Conservation (phyloP, 2,113 vertebrate species). For the Cottus gobio region DNA sequence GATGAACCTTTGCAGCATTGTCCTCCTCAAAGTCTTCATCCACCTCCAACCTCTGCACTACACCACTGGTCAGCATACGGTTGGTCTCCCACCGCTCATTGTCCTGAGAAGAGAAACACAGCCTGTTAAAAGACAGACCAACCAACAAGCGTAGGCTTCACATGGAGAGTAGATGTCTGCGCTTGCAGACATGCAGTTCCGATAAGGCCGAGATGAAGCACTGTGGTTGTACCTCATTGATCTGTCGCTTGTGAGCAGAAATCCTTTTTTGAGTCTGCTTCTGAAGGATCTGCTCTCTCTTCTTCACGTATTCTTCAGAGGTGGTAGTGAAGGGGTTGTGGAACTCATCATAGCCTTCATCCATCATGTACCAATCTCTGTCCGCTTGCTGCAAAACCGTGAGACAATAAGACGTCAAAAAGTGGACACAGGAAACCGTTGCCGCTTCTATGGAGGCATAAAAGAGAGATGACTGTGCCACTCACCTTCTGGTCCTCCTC, state of each 20-base stretch:
- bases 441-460: background rate
- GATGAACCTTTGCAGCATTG: conserved; percentile 95
- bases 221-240: conserved; percentile 90
- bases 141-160: background rate
- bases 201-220: background rate
- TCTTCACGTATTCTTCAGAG: conserved; percentile 94
- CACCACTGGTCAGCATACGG: conserved; percentile 98
- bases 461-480: background rate
- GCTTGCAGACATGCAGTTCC: background rate
- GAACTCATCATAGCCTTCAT: conserved; percentile 96
- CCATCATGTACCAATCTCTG: conserved; percentile 99
- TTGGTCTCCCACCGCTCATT: conserved; percentile 99
- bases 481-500: conserved; percentile 95
- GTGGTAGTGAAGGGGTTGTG: conserved; percentile 95
- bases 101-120: conserved; percentile 83
- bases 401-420: background rate
- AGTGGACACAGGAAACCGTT: background rate
- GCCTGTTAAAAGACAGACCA: background rate
- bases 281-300: conserved; percentile 95
- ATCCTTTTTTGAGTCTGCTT: conserved; percentile 98
- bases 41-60: conserved; percentile 96
- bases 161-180: too few species aligned
- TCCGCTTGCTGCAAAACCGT: conserved; percentile 92
- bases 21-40: conserved; percentile 99
- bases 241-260: conserved; percentile 95